Conservation (phyloP, 2,888 invertebrate species). For the Rhorus exstirpatorius region DNA sequence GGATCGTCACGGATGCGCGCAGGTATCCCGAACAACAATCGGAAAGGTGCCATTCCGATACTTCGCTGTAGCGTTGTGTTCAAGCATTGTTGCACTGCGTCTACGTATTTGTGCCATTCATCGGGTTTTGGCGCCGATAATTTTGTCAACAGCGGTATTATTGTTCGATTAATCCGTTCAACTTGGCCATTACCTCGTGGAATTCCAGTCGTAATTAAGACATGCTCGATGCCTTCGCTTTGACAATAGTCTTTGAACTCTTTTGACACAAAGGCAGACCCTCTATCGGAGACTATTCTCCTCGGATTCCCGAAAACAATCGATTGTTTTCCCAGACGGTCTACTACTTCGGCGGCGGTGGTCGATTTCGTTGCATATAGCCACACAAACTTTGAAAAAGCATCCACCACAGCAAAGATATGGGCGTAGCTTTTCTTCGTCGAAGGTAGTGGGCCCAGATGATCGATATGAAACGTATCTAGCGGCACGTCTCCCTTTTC, state of each 20-base stretch:
- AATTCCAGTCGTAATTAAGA: conserved; percentile 76
- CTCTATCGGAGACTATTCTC: conserved; percentile 80
- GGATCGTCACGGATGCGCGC: conserved; percentile 5
- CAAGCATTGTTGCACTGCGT: conserved; percentile 71
- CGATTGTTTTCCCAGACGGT: conserved; percentile 77
- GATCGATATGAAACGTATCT: conserved; percentile 79
- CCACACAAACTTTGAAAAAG: conserved; percentile 76
- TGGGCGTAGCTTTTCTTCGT: conserved; percentile 41
- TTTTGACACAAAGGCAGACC: conserved; percentile 80
- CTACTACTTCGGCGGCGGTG: conserved; percentile 76
- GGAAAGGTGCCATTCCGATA: conserved; percentile 62
- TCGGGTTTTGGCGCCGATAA: conserved; percentile 75
- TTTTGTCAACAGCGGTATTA: conserved; percentile 79
- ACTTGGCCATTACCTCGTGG: conserved; percentile 71
- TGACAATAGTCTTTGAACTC: conserved; percentile 80
- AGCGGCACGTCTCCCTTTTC: conserved; percentile 77
- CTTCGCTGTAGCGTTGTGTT: conserved; percentile 74
- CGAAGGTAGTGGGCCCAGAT: conserved; percentile 76
- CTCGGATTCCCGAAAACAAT: conserved; percentile 82
- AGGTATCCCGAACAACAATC: conserved; percentile 25
- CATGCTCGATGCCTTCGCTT: conserved; percentile 78
- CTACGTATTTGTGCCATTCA: conserved; percentile 76
- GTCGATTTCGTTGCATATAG: conserved; percentile 76
- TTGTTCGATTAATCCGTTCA: conserved; percentile 76
- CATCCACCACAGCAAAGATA: conserved; percentile 29